Evolutionary conservation across 2,113 vertebrate genomes (phyloP).

Genomic region (Pomatostomus ruficeps): DNA sequence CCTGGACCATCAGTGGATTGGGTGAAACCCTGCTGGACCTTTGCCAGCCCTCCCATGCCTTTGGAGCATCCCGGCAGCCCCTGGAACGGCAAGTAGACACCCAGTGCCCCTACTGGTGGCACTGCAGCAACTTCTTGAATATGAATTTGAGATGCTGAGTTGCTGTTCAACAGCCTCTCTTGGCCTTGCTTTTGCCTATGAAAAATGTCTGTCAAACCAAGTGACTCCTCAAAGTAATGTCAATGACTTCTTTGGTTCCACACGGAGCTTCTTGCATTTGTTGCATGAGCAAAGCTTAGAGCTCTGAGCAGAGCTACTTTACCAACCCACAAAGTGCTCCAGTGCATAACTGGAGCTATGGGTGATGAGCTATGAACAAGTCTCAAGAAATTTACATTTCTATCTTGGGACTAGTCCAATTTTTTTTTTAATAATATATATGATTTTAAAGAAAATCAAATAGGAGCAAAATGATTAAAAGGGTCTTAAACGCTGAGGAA

Average conservation of each 20-base stretch:
- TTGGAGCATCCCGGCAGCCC: too few species aligned
- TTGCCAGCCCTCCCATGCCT: too few species aligned
- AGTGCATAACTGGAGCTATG: not conserved
- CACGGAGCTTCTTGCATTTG: not conserved
- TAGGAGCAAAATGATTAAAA: not conserved
- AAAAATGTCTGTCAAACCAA: not conserved
- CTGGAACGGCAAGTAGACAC: too few species aligned
- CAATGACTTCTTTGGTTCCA: not conserved
- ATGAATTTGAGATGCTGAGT: not conserved
- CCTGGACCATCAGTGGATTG: too few species aligned
- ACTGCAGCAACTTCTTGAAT: too few species aligned
- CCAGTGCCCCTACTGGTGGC: too few species aligned
- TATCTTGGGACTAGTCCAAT: not conserved
- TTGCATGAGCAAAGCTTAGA: not conserved
- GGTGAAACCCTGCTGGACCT: too few species aligned
- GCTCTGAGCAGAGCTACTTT: not conserved
- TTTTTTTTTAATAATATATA: not conserved
- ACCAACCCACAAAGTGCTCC: not conserved
- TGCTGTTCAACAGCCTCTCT: not conserved
- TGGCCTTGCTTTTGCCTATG: not conserved
- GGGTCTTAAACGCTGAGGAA: not conserved
- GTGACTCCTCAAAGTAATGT: not conserved
- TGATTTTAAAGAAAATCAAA: not conserved
- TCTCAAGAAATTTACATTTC: not conserved
- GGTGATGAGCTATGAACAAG: not conserved